Base-by-base conservation (phyloP, 1,140 invertebrate genomes). In the Bombus polaris region DNA sequence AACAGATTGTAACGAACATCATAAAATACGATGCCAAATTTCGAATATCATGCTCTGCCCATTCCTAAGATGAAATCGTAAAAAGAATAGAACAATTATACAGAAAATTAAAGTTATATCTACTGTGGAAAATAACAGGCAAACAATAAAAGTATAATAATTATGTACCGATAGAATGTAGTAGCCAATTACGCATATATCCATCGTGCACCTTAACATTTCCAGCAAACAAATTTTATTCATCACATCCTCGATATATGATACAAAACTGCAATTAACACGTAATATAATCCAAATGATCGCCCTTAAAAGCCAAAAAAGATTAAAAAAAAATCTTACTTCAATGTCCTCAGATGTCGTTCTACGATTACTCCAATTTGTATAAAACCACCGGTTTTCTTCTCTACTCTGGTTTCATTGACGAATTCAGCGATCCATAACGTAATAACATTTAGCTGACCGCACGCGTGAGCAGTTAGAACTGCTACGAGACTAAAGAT, bases 111-210 rank as follows among this genome's bases (percentile, higher is more conserved):
- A 53, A 53, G 18, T 53, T 22, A 53, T 53, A 53, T 53, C 5
- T 22, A 9, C 22, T 22, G 1, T 22, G 15, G 28, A n/a, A n/a
- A n/a, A 13, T n/a, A 62, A 62, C 12, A n/a, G 12, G 28, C 3
- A 32, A 66, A 66, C n/a, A 37, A 18, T 32, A 22, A 53, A 53
- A 53, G 15, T 9, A 68, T 37, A 35, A 4, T 15, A n/a, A 68
- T 32, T 32, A 65, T 87, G 32, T 91, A 93, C 93, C 90, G 85
- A 89, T 22, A 94, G 88, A 28, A 91, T 91, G 75, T 92, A 94
- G 87, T 93, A 94, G 37, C 90, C 92, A 25, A 94, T 83, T 35
- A 93, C 89, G 73, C 94, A 94, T 79, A 94, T 93, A n/a, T 92
- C 91, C 59, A 94, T n/a, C 0, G 92, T 93, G 42, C 92, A 93